phyloP scores from a whole-genome alignment of 1,140 invertebrate genomes.

The Drosophila aff. region DNA sequence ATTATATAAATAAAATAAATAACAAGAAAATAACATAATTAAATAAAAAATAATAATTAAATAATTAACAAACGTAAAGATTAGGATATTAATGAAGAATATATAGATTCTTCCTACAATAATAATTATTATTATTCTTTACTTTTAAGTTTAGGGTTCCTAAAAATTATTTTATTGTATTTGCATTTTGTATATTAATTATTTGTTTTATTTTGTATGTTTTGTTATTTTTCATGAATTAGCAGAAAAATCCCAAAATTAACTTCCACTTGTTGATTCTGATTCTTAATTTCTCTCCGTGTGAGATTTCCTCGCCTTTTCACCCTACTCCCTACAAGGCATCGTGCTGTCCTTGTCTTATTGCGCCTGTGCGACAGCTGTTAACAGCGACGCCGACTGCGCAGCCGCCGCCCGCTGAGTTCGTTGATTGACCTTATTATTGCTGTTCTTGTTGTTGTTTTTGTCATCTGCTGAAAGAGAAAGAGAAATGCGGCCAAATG shows the following conservation, averaged over 20 bases:
- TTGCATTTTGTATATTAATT: background rate
- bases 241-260: too few relatives aligned
- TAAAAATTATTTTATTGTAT: background rate
- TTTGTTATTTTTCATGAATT: background rate
- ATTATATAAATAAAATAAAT: background rate
- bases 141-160: too few relatives aligned
- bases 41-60: background rate
- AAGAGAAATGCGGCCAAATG: slow-evolving; percentile 51
- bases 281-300: background rate
- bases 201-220: background rate
- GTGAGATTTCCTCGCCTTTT: background rate
- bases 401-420: slow-evolving; percentile 70
- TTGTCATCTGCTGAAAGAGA: slow-evolving; percentile 22
- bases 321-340: background rate
- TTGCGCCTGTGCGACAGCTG: slow-evolving; percentile 70
- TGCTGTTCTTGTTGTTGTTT: slow-evolving; percentile 26
- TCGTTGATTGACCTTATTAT: slow-evolving; percentile 81
- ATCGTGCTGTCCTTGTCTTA: slow-evolving; percentile 5
- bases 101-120: too few relatives aligned
- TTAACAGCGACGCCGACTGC: slow-evolving; percentile 55
- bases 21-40: background rate
- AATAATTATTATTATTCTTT: too few relatives aligned
- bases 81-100: background rate
- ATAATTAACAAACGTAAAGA: background rate
- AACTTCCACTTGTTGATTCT: background rate